phyloP scores from a whole-genome alignment of 2,113 vertebrate genomes.

The Aspidoscelis tigris region DNA sequence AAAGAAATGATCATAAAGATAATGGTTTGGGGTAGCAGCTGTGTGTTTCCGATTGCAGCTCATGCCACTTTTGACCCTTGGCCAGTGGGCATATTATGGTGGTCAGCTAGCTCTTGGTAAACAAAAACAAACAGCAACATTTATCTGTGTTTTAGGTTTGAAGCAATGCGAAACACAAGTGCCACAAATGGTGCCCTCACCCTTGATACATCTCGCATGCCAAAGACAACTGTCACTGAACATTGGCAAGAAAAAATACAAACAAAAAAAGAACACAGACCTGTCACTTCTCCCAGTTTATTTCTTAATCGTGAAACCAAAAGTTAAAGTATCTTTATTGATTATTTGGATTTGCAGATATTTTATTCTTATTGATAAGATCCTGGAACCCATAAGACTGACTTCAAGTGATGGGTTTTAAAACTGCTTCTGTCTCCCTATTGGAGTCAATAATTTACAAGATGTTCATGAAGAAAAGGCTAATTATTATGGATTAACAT shows the following conservation, averaged over 20 bases:
- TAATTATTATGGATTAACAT: conserved; percentile 70
- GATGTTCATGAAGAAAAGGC: conserved; percentile 57
- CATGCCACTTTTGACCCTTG: too few species aligned
- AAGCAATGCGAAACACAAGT: neutral
- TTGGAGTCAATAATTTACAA: conserved; percentile 76
- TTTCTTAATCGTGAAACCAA: conserved; percentile 50
- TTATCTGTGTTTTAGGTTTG: neutral
- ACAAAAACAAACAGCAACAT: neutral
- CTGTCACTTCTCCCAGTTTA: neutral
- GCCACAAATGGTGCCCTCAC: conserved; percentile 2
- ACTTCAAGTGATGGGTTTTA: conserved; percentile 55
- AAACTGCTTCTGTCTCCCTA: conserved; percentile 59
- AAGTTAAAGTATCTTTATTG: conserved; percentile 66
- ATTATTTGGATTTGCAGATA: conserved; percentile 49
- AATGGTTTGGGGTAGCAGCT: neutral
- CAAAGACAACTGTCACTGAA: conserved; percentile 24
- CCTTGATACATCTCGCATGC: conserved; percentile 14
- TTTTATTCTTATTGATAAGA: conserved; percentile 54
- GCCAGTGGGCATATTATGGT: neutral
- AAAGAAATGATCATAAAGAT: neutral
- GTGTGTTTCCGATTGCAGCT: neutral
- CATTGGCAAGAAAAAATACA: conserved; percentile 39
- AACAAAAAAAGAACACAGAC: conserved; percentile 55
- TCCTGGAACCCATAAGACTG: conserved; percentile 50
- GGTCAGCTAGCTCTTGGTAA: neutral